A percentile compares a stretch with the other conserved stretches of the same genome.
Evolutionary conservation across 1,140 invertebrate species (phyloP).

Genomic region (Nebria ingens): DNA sequence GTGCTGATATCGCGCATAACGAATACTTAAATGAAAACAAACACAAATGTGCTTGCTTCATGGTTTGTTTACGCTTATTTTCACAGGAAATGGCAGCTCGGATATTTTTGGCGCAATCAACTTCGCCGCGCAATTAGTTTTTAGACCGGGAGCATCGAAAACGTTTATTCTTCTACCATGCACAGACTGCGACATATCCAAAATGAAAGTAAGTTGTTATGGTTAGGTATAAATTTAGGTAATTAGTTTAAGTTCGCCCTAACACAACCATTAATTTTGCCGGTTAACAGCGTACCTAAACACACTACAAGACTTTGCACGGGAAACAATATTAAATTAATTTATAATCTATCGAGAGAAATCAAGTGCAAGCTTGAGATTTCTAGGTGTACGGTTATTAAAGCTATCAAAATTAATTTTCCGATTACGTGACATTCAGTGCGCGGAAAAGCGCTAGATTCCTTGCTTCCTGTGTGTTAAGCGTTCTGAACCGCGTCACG

Average conservation of each 20-base stretch:
- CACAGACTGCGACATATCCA: slow-evolving; percentile 53
- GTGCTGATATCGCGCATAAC: no score
- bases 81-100: slow-evolving; percentile 42
- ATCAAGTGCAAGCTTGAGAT: not conserved
- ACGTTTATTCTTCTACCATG: slow-evolving; percentile 76
- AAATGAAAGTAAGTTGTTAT: slow-evolving; percentile 47
- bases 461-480: not conserved
- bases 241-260: not conserved
- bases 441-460: not conserved
- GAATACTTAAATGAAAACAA: no score
- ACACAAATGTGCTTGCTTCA: no score
- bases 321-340: slow-evolving; percentile 2
- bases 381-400: not conserved
- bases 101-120: slow-evolving; percentile 68
- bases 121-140: slow-evolving; percentile 62
- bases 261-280: not conserved
- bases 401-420: not conserved
- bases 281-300: not conserved
- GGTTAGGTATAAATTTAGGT: not conserved
- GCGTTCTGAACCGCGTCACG: not conserved
- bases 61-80: not conserved
- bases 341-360: not conserved
- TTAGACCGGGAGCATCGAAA: slow-evolving; percentile 75
- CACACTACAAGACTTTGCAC: no score
- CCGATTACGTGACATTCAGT: not conserved